Evolutionary conservation across 2,113 vertebrate genomes (phyloP), one percentile per base, ranked within the genome.

Genomic region (Propithecus coquereli): DNA sequence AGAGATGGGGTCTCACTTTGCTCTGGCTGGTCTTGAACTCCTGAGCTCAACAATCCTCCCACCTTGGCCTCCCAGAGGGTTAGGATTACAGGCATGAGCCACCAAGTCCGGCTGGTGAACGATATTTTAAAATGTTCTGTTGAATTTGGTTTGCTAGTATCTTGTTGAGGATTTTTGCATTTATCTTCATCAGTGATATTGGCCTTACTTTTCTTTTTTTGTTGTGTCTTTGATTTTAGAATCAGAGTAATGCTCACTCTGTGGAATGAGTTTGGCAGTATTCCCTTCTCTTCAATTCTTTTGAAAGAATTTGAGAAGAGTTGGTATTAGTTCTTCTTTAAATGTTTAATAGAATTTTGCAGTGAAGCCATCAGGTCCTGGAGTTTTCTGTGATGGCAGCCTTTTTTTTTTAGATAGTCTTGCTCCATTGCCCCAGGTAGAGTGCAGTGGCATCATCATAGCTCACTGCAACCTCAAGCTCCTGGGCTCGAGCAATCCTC

Each of bases 31-130:
- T 57, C 54, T 57, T 6, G 54, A 57, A 22, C 54, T 57, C 54
- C 18, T 57, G 20, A 22, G 6, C 54, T 57, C 1, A 57, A 57
- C 54, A 2, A 22, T 57, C 54, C 18, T 57, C 54, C 54, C 7
- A 8, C 54, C 6, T 22, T 1, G 6, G 54, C 18, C 54, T 57
- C 6, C 18, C 54, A 57, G 20, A 57, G 54, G 20, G 54, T 6
- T 57, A 22, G 20, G 54, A 57, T 57, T 57, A 57, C 20, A 22
- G 18, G 52, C 52, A 18, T 54, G 17, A 54, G 52, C 52, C 52
- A 6, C 52, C 17, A 16, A 0, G 17, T 16, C 52, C 1, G 5
- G 52, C 16, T 4, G 5, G 52, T 54, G 52, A 54, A 54, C 1
- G 20, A 23, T 71, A 20, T 23, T 71, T 40, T 70, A 37, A 70